Evolutionary conservation across 2,888 invertebrate genomes (phyloP), one percentile per base, ranked within the genome.

Genomic region (Rhagophthalmus giganteus): DNA sequence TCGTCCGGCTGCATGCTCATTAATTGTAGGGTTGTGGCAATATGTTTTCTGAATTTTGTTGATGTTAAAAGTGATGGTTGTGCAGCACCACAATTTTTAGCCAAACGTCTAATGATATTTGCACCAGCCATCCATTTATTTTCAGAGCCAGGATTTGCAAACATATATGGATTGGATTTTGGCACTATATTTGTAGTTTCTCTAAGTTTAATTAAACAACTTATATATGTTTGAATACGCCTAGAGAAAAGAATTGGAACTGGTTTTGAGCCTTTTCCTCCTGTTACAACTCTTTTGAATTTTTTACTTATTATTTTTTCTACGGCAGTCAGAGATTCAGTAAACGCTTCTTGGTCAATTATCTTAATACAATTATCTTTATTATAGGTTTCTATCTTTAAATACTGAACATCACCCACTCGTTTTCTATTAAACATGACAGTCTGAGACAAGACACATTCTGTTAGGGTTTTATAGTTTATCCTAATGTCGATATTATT

Each of bases 1-100:
- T 61, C 59, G 7, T 52, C 11, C 5, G 15, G n/a, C 28, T 56
- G 25, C 37, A 64, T 48, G 3, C 1, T 49, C 57, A 64, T 50
- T 13, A 62, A 28, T 12, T 62, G 60, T 4, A 61, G 20, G 4
- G 53, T 58, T 5, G 61, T 63, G 1, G 62, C 59, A 30, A 63
- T 61, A 11, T 47, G 47, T 11, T 50, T 51, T 11, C 51, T 31
- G 20, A 55, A 51, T 38, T 11, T 51, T 20, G 51, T 55, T 5
- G 42, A 47, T 20, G 41, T 55, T 20, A 51, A 27, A 2, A 52
- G 15, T 6, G 20, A 7, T 11, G 51, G 39, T n/a, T 52, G 11
- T 47, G 31, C 42, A 1, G 30, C 44, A 7, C 45, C 37, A 31
- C 48, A 48, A n/a, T 40, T 13, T 16, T 27, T n/a, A 5, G 52